These are phyloP conservation scores for Laothoe populi DNA, from an alignment of 2,888 invertebrate species.

Conservation along the genomic window DNA sequence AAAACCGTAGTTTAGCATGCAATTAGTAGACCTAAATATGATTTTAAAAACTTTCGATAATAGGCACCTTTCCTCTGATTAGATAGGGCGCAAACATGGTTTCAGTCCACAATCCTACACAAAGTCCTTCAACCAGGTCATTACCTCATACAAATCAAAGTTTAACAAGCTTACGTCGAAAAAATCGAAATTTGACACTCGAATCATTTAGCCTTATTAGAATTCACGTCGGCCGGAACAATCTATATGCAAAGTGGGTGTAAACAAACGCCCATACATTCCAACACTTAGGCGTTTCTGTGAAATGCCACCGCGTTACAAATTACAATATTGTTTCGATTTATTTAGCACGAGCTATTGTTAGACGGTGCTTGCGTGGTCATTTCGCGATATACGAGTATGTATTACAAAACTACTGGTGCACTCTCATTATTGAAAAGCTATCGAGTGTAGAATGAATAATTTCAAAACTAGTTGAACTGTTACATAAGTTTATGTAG, in stretches of 20 bases:
- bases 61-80: too few relatives aligned
- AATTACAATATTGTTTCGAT: conserved; percentile 17
- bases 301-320: conserved; percentile 32
- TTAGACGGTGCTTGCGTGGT: neutral
- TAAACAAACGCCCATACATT: conserved; percentile 62
- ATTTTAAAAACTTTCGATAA: too few relatives aligned
- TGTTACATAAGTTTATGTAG: too few relatives aligned
- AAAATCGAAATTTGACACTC: conserved; percentile 17
- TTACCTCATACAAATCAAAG: neutral
- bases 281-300: conserved; percentile 39
- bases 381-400: neutral
- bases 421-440: too few relatives aligned
- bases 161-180: conserved; percentile 7
- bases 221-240: conserved; percentile 65
- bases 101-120: too few relatives aligned
- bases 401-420: neutral
- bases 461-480: too few relatives aligned
- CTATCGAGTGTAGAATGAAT: neutral
- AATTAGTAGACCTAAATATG: too few relatives aligned
- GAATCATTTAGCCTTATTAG: conserved; percentile 65
- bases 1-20: too few relatives aligned
- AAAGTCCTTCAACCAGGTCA: neutral
- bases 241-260: conserved; percentile 72
- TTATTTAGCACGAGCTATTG: conserved; percentile 9
- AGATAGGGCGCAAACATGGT: too few relatives aligned